Evolutionary conservation across 1,140 invertebrate species (phyloP), one percentile per base, ranked within the genome.

Genomic region (Xylocopa sonorina): DNA sequence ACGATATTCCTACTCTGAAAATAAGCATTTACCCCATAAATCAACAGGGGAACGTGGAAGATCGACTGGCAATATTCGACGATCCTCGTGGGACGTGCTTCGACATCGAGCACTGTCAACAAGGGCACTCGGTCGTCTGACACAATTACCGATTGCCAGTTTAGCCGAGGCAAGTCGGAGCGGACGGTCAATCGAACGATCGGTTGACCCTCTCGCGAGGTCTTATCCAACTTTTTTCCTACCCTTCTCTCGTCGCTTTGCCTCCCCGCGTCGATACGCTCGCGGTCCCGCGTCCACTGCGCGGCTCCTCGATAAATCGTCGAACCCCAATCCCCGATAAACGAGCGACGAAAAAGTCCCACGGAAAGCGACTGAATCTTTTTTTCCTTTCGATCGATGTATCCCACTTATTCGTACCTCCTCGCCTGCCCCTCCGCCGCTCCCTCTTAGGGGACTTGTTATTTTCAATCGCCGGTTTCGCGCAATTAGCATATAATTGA

Each of bases 271-370:
- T n/a, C 27, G 32, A 50, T 41, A 66, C 62, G 50, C 41, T 64
- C 66, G 29, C 10, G 41, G 48, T 55, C 4, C 24, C 41, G 18
- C 64, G 66, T 57, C 53, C 38, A 9, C 21, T 10, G 18, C 60
- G 14, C 46, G 75, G 53, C n/a, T 73, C 68, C 68, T 68, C 79
- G 74, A 85, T 85, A 85, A 85, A 85, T 85, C 78, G 63, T 84
- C 68, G 73, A 69, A 84, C 67, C 73, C 78, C 63, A 71, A 72
- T 38, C 29, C 18, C 3, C 10, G 64, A 81, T 74, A 84, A 78
- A 78, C 53, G 66, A n/a, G 41, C 78, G 69, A 80, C 67, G 71
- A 68, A 80, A 67, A 72, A 76, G 53, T 64, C 80, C 34, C 43
- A n/a, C 62, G 72, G 55, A 77, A 84, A 71, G 71, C 81, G 67